Conservation (phyloP, 1,140 invertebrate genomes). For the Formica selysi region DNA sequence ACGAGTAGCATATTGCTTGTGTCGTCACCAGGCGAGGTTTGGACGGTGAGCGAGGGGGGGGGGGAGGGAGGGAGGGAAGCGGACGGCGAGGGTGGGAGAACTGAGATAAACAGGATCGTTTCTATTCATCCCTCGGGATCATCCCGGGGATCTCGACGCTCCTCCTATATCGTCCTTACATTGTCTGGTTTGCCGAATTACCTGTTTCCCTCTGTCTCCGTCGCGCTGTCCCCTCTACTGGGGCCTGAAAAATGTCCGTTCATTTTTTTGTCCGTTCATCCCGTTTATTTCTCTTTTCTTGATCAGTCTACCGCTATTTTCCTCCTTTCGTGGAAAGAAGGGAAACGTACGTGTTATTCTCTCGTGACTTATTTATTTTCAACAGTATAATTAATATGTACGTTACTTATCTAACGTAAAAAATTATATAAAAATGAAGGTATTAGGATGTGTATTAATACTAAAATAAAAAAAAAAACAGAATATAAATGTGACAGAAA, state of each 20-base stretch:
- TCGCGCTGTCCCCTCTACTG: background rate
- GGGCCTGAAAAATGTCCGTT: conserved; percentile 37
- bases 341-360: background rate
- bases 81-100: background rate
- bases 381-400: background rate
- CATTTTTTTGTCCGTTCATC: conserved; percentile 7
- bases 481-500: too few species aligned
- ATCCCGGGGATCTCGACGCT: conserved; percentile 70
- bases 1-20: conserved; percentile 51
- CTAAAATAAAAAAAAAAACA: too few species aligned
- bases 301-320: conserved; percentile 11
- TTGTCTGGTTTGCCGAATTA: conserved; percentile 67
- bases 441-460: background rate
- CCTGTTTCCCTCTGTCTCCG: background rate
- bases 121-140: conserved; percentile 81
- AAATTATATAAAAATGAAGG: background rate
- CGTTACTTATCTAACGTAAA: background rate
- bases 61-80: too few species aligned
- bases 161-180: conserved; percentile 49
- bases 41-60: background rate
- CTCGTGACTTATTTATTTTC: background rate
- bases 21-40: conserved; percentile 55
- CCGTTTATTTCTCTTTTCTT: conserved; percentile 37
- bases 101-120: conserved; percentile 80
- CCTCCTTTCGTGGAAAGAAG: background rate